A percentile compares a stretch with the other conserved stretches of the same genome.
These are phyloP conservation scores for Uropsilus gracilis DNA, from an alignment of 2,113 vertebrate genomes.

Conservation along the genomic window DNA sequence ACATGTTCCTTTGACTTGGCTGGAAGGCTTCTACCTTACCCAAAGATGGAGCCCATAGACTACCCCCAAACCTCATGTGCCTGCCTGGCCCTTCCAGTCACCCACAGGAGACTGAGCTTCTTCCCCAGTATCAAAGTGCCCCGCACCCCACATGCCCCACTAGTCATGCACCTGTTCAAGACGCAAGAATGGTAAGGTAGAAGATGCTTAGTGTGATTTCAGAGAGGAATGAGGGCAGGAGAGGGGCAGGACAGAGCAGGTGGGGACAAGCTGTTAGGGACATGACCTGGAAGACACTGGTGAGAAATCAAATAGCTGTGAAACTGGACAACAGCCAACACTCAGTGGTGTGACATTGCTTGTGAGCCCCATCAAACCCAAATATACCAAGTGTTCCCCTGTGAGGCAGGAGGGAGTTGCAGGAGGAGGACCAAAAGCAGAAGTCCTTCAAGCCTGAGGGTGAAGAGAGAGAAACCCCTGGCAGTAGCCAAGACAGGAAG, in stretches of 20 bases:
- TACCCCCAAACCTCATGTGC: not conserved
- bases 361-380: not conserved
- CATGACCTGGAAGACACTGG: not conserved
- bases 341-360: not conserved
- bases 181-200: not conserved
- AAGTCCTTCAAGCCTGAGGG: not conserved
- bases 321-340: not conserved
- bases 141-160: not conserved
- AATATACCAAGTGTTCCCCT: not conserved
- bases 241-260: not conserved
- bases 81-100: not conserved
- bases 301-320: not conserved
- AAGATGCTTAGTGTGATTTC: not conserved
- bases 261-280: not conserved
- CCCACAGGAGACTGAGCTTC: not conserved
- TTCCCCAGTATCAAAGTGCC: not conserved
- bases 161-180: not conserved
- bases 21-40: not conserved
- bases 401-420: not conserved
- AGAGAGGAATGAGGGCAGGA: not conserved
- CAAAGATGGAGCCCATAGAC: not conserved
- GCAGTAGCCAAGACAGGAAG: not conserved
- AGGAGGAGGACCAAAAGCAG: not conserved
- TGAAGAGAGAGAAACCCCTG: not conserved
- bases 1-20: too few species aligned